Conservation (phyloP, 1,140 invertebrate species). For the Drosophila ironensis region DNA sequence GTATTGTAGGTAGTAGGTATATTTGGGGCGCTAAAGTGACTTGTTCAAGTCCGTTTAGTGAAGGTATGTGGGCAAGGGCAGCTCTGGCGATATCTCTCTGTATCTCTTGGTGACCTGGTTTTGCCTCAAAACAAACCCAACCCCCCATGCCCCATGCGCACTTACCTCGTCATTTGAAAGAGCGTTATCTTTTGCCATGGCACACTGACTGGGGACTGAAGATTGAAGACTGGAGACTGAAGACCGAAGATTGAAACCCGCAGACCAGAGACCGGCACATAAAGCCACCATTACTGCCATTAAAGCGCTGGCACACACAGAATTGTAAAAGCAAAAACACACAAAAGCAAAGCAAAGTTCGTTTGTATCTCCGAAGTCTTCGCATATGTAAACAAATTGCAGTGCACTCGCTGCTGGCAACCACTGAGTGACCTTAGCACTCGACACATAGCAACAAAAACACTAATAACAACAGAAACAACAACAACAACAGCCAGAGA, state of each 20-base stretch:
- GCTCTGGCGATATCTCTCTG: slow-evolving; percentile 7
- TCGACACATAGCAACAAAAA: slow-evolving; percentile 25
- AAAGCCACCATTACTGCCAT: slow-evolving; percentile 36
- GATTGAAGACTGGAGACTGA: neutral
- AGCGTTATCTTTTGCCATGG: slow-evolving; percentile 41
- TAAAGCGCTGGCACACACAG: slow-evolving; percentile 13
- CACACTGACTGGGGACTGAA: slow-evolving; percentile 11
- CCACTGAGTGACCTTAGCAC: slow-evolving; percentile 66
- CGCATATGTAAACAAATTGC: slow-evolving; percentile 58
- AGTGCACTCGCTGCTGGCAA: slow-evolving; percentile 26
- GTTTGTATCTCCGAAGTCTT: slow-evolving; percentile 18
- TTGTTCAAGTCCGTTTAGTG: no score
- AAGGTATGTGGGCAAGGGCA: slow-evolving; percentile 18
- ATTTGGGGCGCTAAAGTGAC: no score
- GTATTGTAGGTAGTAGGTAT: no score
- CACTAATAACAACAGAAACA: slow-evolving; percentile 6
- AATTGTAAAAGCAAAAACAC: slow-evolving; percentile 16
- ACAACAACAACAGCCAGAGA: neutral
- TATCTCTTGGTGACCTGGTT: slow-evolving; percentile 29
- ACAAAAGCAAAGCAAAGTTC: slow-evolving; percentile 25
- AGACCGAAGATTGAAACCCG: neutral
- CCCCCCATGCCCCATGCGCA: neutral
- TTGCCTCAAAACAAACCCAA: slow-evolving; percentile 13
- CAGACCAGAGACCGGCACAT: slow-evolving; percentile 18
- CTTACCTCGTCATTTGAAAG: neutral